Conservation (phyloP, 2,888 invertebrate species). For the Tenthredo mesomela region DNA sequence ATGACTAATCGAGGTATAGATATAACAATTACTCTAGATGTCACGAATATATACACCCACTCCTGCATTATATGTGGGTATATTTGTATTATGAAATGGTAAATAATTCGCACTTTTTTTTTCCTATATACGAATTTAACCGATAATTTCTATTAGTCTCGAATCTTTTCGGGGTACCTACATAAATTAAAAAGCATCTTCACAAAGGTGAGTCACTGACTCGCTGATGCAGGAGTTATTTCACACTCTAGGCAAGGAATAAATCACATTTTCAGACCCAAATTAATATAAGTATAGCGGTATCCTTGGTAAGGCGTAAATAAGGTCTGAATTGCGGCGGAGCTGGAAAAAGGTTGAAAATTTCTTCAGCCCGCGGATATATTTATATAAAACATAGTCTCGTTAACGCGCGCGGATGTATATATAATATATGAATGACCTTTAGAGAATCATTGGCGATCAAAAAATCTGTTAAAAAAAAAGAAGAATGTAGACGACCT, state of each 20-base stretch:
- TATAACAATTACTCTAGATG: background rate
- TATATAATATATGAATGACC: background rate
- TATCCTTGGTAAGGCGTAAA: background rate
- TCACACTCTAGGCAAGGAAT: background rate
- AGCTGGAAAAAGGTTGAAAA: background rate
- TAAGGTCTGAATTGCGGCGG: background rate
- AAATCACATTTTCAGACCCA: background rate
- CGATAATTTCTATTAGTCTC: background rate
- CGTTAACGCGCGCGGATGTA: background rate
- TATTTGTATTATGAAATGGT: background rate
- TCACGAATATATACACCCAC: background rate
- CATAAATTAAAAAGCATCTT: background rate
- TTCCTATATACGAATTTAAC: background rate
- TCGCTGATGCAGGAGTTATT: background rate
- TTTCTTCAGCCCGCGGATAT: background rate
- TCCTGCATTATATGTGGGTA: background rate
- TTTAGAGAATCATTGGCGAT: background rate
- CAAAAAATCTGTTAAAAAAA: background rate
- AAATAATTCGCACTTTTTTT: background rate
- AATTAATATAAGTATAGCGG: slow-evolving; percentile 19
- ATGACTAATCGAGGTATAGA: background rate
- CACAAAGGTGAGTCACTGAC: background rate
- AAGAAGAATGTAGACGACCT: slow-evolving; percentile 20
- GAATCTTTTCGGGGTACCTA: background rate
- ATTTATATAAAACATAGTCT: background rate